phyloP scores from a whole-genome alignment of 2,888 invertebrate species.

The Troides helena region DNA sequence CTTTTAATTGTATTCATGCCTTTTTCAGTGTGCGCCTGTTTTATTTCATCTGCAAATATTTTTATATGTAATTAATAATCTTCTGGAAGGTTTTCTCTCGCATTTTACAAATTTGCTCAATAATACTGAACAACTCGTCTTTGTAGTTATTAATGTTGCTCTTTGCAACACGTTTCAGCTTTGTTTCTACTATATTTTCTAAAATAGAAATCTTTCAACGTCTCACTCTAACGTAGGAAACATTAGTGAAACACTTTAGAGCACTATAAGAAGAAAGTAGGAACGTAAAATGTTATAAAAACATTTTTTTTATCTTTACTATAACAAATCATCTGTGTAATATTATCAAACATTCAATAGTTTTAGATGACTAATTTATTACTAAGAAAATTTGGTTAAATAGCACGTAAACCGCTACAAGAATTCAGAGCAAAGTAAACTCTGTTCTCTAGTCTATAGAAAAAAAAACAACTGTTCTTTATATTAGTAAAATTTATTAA shows the following conservation, averaged over 20 bases:
- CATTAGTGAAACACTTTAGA: constrained; percentile 3
- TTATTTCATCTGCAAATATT: neutral
- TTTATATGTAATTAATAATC: neutral
- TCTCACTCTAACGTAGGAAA: neutral
- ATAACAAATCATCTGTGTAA: too few species aligned
- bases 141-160: constrained; percentile 6
- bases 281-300: neutral
- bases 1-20: neutral
- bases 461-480: too few species aligned
- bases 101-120: neutral
- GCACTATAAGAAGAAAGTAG: neutral
- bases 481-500: too few species aligned
- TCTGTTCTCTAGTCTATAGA: too few species aligned
- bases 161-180: neutral
- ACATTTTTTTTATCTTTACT: neutral
- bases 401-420: too few species aligned
- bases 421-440: too few species aligned
- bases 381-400: too few species aligned
- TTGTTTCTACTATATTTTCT: constrained; percentile 7
- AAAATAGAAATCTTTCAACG: constrained; percentile 7
- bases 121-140: neutral
- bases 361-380: too few species aligned
- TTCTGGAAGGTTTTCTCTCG: neutral
- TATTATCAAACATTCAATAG: too few species aligned
- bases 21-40: neutral